Evolutionary conservation across 2,113 vertebrate genomes (phyloP).

Genomic region (Leucopsar rothschildi): DNA sequence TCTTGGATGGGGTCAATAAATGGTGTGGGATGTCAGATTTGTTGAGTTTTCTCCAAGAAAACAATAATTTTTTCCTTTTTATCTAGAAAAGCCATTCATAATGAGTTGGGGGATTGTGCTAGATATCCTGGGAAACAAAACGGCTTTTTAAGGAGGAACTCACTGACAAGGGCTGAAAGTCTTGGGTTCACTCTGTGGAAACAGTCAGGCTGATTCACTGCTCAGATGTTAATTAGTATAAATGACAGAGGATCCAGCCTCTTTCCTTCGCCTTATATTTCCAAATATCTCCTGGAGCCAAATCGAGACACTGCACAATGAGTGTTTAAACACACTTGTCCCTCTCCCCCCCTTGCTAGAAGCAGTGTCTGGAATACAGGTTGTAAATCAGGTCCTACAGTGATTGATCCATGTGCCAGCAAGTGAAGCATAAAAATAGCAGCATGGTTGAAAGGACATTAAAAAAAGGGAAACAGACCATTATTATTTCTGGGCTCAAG

Average conservation of each 20-base stretch:
- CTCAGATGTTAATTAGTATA: background rate
- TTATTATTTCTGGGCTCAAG: slow-evolving; percentile 12
- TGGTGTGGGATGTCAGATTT: slow-evolving; percentile 7
- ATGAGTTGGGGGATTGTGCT: background rate
- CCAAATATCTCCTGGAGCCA: background rate
- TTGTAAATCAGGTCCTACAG: slow-evolving; percentile 39
- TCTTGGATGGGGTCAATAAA: background rate
- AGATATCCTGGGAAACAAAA: background rate
- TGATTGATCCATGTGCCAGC: slow-evolving; percentile 24
- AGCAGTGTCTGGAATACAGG: slow-evolving; percentile 25
- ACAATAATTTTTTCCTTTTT: background rate
- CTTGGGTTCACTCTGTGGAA: background rate
- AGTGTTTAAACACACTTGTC: slow-evolving; percentile 31
- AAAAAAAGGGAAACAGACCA: slow-evolving; percentile 7
- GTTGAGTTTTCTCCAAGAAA: slow-evolving; percentile 23
- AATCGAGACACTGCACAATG: background rate
- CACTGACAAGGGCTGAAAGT: background rate
- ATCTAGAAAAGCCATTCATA: background rate
- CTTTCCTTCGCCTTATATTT: background rate
- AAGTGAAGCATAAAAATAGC: slow-evolving; percentile 32
- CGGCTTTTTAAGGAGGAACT: background rate
- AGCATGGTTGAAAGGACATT: slow-evolving; percentile 13
- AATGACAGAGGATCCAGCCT: background rate
- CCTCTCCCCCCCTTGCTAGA: background rate
- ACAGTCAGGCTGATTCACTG: background rate